Evolutionary conservation across 2,888 invertebrate species (phyloP).

Genomic region (Apantesis nais): DNA sequence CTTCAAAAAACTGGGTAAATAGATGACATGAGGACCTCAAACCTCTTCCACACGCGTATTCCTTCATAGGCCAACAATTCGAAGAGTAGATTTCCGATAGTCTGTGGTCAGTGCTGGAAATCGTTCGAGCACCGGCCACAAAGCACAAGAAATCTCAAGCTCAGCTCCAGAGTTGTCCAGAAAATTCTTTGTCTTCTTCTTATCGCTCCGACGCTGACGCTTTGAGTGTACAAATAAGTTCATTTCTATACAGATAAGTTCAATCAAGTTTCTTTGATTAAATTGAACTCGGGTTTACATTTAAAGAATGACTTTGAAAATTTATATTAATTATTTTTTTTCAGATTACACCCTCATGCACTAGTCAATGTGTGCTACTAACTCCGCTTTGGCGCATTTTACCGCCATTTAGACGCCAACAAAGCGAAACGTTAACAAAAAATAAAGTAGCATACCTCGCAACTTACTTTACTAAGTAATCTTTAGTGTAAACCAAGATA

Average conservation of each 20-base stretch:
- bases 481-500: not conserved
- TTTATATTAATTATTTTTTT: too few species aligned
- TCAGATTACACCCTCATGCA: too few species aligned
- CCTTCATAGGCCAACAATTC: not conserved
- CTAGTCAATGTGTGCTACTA: too few species aligned
- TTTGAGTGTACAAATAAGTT: not conserved
- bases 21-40: not conserved
- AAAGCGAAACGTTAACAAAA: not conserved
- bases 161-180: not conserved
- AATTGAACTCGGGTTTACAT: too few species aligned
- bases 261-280: too few species aligned
- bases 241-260: not conserved
- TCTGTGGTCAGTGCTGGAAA: not conserved
- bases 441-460: not conserved
- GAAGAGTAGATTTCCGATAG: not conserved
- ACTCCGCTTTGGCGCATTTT: not conserved
- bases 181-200: not conserved
- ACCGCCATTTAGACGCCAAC: not conserved
- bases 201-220: not conserved
- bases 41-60: not conserved
- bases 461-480: not conserved
- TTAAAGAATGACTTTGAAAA: too few species aligned
- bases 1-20: not conserved
- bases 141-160: not conserved
- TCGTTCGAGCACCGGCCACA: not conserved